Conservation (phyloP, 2,888 invertebrate genomes). For the Archips xylosteana region DNA sequence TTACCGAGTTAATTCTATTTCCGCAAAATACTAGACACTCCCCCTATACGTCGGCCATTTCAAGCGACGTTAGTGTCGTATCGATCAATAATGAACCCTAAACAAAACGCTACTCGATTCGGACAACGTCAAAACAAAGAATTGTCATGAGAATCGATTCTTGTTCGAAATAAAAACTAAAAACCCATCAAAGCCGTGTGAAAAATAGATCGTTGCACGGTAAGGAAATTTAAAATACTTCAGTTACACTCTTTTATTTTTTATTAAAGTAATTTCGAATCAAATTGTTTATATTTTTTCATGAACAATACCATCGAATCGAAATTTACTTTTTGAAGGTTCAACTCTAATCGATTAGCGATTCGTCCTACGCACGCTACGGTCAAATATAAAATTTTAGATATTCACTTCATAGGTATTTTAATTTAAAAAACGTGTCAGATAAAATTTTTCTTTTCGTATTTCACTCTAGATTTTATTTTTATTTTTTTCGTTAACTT, state of each 20-base stretch:
- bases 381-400: background rate
- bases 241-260: background rate
- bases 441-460: no score
- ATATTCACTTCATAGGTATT: no score
- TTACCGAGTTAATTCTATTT: constrained; percentile 69
- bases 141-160: constrained; percentile 41
- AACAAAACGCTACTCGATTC: constrained; percentile 43
- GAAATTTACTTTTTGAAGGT: background rate
- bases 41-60: constrained; percentile 85
- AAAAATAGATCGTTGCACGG: background rate
- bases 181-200: background rate
- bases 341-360: constrained; percentile 23
- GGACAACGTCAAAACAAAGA: constrained; percentile 37
- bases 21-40: constrained; percentile 72
- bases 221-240: background rate
- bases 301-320: constrained; percentile 12
- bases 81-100: constrained; percentile 66
- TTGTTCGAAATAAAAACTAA: background rate
- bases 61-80: constrained; percentile 73
- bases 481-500: no score
- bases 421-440: no score
- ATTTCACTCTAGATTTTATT: no score
- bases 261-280: background rate
- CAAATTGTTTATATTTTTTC: background rate
- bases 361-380: constrained; percentile 14